Conservation (phyloP, 2,113 vertebrate species). For the Spea bombifrons region DNA sequence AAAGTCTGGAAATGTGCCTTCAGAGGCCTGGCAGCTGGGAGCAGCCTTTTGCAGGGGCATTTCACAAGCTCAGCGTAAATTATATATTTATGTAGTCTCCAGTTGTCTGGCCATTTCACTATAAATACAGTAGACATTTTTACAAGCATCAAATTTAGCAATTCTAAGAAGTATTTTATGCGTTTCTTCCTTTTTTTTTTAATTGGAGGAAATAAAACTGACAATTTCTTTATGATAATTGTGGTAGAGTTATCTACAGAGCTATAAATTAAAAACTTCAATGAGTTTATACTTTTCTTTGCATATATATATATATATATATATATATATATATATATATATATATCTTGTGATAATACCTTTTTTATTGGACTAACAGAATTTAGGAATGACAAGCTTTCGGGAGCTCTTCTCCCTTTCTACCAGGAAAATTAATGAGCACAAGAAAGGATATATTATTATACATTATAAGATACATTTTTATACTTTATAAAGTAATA, state of each 20-base stretch:
- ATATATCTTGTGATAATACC: too few relatives aligned
- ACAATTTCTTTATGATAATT: neutral
- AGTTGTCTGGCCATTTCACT: constrained; percentile 32
- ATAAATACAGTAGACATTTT: constrained; percentile 39
- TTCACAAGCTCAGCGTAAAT: constrained; percentile 24
- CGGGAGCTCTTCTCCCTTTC: too few relatives aligned
- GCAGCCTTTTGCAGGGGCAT: constrained; percentile 9
- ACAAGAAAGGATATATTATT: too few relatives aligned
- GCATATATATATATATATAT: too few relatives aligned
- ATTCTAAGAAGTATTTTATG: neutral
- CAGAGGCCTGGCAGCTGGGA: constrained; percentile 29
- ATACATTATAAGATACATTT: too few relatives aligned
- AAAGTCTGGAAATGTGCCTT: constrained; percentile 33
- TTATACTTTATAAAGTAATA: too few relatives aligned
- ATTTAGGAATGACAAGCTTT: too few relatives aligned
- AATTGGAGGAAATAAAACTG: neutral
- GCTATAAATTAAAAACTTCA: neutral
- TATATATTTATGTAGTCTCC: constrained; percentile 7
- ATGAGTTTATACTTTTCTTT: too few relatives aligned
- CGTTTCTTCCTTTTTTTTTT: constrained; percentile 4
- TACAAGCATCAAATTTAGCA: constrained; percentile 12
- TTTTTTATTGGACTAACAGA: too few relatives aligned
- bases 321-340: too few relatives aligned
- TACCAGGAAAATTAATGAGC: too few relatives aligned
- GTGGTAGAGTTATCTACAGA: neutral